A percentile compares a stretch with the other conserved stretches of the same genome.
These are phyloP conservation scores for Habroteleia sp. DNA, from an alignment of 2,888 invertebrate species.

Conservation along the genomic window DNA sequence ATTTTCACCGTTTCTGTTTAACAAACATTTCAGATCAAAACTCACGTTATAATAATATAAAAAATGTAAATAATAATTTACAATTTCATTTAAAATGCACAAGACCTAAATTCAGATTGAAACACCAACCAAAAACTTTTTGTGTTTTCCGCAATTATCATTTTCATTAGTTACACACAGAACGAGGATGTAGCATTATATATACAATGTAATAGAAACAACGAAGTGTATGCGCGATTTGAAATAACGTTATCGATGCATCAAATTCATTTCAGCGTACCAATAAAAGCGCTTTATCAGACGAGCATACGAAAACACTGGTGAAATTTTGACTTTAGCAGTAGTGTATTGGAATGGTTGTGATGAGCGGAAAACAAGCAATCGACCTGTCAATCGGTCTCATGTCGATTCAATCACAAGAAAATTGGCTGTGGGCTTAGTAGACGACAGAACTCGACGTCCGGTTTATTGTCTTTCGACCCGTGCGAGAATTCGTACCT, in stretches of 20 bases:
- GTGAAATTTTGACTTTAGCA: conserved; percentile 21
- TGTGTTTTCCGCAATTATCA: conserved; percentile 17
- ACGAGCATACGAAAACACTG: conserved; percentile 21
- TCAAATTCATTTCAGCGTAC: conserved; percentile 7
- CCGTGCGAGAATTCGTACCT: conserved; percentile 39
- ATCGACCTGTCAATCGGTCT: conserved; percentile 20
- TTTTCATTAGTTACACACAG: conserved; percentile 24
- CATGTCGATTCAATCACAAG: conserved; percentile 22
- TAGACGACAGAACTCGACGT: conserved; percentile 68
- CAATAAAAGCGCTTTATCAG: conserved; percentile 16
- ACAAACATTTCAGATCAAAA: too few species aligned
- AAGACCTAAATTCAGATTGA: too few species aligned
- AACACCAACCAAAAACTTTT: too few species aligned
- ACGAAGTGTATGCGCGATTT: background rate
- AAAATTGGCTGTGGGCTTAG: conserved; percentile 41
- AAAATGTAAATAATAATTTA: too few species aligned
- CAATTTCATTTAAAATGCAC: too few species aligned
- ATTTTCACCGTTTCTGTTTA: too few species aligned
- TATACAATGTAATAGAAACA: background rate
- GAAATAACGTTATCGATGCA: conserved; percentile 8
- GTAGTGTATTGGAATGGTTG: conserved; percentile 7
- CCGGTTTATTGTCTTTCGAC: conserved; percentile 72
- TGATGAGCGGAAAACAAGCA: conserved; percentile 31
- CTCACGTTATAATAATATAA: too few species aligned
- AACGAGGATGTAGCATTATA: background rate